Evolutionary conservation across 2,888 invertebrate species (phyloP), one percentile per base, ranked within the genome.

Genomic region (Heliconius hortense): DNA sequence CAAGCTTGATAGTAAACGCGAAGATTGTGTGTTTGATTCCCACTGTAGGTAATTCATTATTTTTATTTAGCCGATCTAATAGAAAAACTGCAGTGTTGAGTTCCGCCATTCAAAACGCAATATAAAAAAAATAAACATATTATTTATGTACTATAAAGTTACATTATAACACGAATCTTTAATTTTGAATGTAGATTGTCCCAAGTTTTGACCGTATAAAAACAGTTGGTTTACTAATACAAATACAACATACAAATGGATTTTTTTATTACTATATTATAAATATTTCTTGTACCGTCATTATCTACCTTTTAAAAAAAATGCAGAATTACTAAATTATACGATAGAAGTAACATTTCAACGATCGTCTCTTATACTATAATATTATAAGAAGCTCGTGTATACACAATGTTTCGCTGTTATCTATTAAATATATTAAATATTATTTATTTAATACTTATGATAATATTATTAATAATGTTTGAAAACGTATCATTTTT

Each of bases 391-490:
- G 24, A n/a, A 53, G 48, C 67, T 68, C 56, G 68, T 74, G 62
- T 73, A 59, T 73, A 66, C 48, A 59, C 26, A 59, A 56, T 24
- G 81, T 81, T 79, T 80, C 81, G 82, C 83, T 86, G 87, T 88
- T 87, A 83, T 83, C 84, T 87, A 86, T 88, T 89, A 84, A 66
- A 72, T 66, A 73, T 72, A 67, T 77, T 35, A 35, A 35, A 35
- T 35, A 35, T 35, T 87, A 84, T 86, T 85, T 83, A 84, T 82
- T 80, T 82, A 69, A 83, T 67, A 59, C 82, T 80, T 28, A 68
- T 53, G 18, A 11, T 68, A 82, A 82, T 85, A 83, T 83, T 83
- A 48, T 35, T 13, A 21, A 60, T 60, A 64, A 68, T 68, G 60
- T 59, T 69, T 31, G 69, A 28, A 39, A 75, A 69, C 56, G 53